Percentiles rank a stretch among this genome's conserved stretches.
Evolutionary conservation across 2,113 vertebrate genomes (phyloP).

Genomic region (Spizaetus ornatus): DNA sequence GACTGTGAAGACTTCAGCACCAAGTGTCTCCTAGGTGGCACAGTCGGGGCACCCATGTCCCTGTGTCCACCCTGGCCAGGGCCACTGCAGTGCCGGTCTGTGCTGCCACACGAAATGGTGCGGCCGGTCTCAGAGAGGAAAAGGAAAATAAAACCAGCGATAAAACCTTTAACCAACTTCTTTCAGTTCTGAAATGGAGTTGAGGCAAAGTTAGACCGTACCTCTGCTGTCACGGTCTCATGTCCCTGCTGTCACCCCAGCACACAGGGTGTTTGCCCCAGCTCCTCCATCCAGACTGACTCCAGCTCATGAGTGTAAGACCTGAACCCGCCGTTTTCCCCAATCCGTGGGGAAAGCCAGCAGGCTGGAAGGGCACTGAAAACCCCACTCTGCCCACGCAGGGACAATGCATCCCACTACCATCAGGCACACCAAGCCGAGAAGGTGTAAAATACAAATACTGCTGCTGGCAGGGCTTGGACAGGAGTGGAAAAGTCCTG

Average conservation of each 20-base stretch:
- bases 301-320: background rate
- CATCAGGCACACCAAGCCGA: background rate
- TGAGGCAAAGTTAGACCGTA: background rate
- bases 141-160: background rate
- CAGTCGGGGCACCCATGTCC: background rate
- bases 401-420: background rate
- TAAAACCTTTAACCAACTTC: background rate
- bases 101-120: accelerated
- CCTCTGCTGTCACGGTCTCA: background rate
- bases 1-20: background rate
- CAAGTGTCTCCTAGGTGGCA: background rate
- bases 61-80: no score
- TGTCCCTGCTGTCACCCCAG: background rate
- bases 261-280: background rate
- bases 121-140: accelerated
- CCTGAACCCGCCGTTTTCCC: background rate
- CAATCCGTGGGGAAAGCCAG: background rate
- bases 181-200: background rate
- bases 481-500: background rate
- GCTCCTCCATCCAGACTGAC: background rate
- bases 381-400: background rate
- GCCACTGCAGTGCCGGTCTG: no score
- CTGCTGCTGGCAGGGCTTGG: background rate
- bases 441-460: background rate
- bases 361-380: background rate